Percentiles rank a stretch among this genome's conserved stretches.
Conservation (phyloP, 2,888 invertebrate species). For the Papilio gigon region DNA sequence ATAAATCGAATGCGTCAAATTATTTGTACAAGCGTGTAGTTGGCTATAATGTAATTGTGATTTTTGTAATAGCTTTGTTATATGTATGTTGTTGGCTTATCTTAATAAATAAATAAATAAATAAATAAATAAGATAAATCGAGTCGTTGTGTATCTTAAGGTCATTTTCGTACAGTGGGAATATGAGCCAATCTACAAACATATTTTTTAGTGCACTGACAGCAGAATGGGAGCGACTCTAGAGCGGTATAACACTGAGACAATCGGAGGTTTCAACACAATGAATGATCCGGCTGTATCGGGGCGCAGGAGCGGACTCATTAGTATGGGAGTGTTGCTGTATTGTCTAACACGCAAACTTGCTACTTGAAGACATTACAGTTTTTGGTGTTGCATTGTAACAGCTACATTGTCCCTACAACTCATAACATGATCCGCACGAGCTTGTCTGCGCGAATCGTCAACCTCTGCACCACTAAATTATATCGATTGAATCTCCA, state of each 20-base stretch:
- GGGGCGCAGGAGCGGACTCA: constrained; percentile 37
- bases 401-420: constrained; percentile 45
- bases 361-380: constrained; percentile 41
- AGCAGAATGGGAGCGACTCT: constrained; percentile 37
- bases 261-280: constrained; percentile 39
- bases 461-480: too few relatives aligned
- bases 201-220: constrained; percentile 36
- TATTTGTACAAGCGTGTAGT: too few relatives aligned
- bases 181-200: constrained; percentile 28
- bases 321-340: constrained; percentile 39
- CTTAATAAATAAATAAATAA: too few relatives aligned
- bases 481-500: too few relatives aligned
- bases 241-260: constrained; percentile 33
- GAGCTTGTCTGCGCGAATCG: too few relatives aligned
- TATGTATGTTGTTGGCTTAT: too few relatives aligned
- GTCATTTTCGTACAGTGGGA: constrained; percentile 11
- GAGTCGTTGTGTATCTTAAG: not conserved
- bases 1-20: too few relatives aligned
- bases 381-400: constrained; percentile 46
- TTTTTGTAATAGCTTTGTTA: too few relatives aligned
- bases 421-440: too few relatives aligned
- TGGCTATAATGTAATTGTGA: too few relatives aligned
- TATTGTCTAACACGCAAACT: constrained; percentile 37
- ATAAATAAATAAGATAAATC: too few relatives aligned
- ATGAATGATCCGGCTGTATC: constrained; percentile 39